phyloP scores from a whole-genome alignment of 2,113 vertebrate genomes.

The Gnathochromis pfefferi region DNA sequence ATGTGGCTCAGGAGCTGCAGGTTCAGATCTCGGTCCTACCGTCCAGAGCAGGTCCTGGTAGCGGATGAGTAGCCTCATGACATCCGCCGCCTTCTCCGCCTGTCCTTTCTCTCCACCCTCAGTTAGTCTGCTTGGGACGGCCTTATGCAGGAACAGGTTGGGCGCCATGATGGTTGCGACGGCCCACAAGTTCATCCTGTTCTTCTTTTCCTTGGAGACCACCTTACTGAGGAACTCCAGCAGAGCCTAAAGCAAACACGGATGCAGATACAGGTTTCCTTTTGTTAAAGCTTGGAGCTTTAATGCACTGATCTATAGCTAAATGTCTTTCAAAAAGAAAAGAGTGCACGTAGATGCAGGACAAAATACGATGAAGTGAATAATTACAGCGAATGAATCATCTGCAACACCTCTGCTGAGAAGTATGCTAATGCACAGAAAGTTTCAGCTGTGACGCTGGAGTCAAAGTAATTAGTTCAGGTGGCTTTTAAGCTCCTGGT shows the following conservation, averaged over 20 bases:
- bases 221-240: constrained; percentile 87
- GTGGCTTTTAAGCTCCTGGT: constrained; percentile 13
- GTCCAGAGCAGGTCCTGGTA: constrained; percentile 90
- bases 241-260: constrained; percentile 69
- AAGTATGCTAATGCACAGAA: constrained; percentile 2
- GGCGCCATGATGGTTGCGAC: constrained; percentile 89
- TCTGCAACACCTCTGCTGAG: neutral
- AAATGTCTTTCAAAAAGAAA: neutral
- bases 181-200: constrained; percentile 91
- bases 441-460: constrained; percentile 27
- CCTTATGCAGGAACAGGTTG: constrained; percentile 86
- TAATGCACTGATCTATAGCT: neutral
- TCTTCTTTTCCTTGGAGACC: constrained; percentile 76
- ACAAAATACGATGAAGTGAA: neutral
- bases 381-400: neutral
- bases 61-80: constrained; percentile 82
- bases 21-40: constrained; percentile 40
- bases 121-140: constrained; percentile 71
- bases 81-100: constrained; percentile 77
- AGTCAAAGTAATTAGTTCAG: constrained; percentile 47
- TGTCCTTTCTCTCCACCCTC: constrained; percentile 82
- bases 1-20: neutral
- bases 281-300: neutral
- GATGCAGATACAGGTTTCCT: neutral
- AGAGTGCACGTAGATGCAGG: neutral